These are phyloP conservation scores for Eira barbara DNA, from an alignment of 2,113 vertebrate genomes.

Conservation along the genomic window DNA sequence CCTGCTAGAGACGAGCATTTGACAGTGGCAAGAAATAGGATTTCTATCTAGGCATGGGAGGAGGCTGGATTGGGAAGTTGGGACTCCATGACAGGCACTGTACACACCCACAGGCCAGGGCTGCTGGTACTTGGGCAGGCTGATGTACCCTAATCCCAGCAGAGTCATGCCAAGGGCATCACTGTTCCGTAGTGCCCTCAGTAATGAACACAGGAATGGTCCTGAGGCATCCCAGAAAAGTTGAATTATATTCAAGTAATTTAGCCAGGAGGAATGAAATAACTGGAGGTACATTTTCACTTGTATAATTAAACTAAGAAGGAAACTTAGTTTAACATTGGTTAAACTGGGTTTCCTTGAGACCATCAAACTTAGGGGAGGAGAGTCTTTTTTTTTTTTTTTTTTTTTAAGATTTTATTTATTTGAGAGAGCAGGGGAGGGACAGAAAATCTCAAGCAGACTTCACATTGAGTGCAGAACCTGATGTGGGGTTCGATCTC, in stretches of 20 bases:
- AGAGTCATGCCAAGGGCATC: background rate
- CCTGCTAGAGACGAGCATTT: background rate
- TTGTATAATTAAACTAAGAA: background rate
- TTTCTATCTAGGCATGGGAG: background rate
- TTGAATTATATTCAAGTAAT: background rate
- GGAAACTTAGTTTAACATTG: background rate
- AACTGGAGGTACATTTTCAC: background rate
- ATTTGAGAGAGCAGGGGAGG: background rate
- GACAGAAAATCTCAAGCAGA: background rate
- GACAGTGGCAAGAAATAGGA: background rate
- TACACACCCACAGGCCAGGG: background rate
- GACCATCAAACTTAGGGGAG: background rate
- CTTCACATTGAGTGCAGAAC: background rate
- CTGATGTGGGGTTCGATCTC: background rate
- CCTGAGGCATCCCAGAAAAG: background rate
- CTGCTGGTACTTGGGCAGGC: background rate
- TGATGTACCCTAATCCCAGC: background rate
- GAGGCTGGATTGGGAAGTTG: background rate
- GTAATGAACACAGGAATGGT: background rate
- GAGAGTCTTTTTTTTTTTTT: background rate
- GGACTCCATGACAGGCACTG: background rate
- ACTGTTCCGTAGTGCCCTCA: background rate
- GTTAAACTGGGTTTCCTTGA: background rate
- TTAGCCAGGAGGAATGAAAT: background rate
- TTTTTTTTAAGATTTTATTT: background rate